Conservation (phyloP, 2,797 vertebrate species). For the Gallinago stenura region DNA sequence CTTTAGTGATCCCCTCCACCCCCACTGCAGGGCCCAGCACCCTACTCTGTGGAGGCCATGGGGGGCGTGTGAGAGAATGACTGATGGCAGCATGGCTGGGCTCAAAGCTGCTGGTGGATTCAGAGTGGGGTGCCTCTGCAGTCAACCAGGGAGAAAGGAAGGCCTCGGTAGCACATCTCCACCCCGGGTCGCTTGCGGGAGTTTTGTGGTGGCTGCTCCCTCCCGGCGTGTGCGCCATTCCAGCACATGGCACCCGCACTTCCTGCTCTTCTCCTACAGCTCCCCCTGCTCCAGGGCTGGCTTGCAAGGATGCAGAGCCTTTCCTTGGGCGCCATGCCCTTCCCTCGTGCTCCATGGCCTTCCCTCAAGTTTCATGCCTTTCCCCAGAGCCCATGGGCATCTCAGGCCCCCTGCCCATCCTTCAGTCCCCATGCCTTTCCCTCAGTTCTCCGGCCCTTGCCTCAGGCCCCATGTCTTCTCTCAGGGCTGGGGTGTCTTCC, state of each 20-base stretch:
- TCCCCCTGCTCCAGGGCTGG: background rate
- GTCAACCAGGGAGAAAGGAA: background rate
- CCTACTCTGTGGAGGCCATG: background rate
- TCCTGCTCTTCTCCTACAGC: background rate
- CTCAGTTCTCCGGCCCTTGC: background rate
- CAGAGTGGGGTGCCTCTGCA: background rate
- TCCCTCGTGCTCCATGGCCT: background rate
- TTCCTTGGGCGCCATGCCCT: background rate
- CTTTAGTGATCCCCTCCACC: background rate
- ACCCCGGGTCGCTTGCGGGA: accelerated
- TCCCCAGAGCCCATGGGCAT: too few species aligned
- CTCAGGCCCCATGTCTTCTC: background rate
- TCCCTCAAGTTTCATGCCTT: background rate
- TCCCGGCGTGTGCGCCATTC: accelerated
- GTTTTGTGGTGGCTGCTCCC: background rate
- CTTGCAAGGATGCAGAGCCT: background rate
- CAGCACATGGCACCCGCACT: too few species aligned
- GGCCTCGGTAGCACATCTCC: too few species aligned
- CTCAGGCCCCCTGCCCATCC: background rate
- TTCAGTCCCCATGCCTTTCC: background rate
- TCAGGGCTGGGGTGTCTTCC: background rate
- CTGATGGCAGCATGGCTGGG: background rate
- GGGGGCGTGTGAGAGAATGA: background rate
- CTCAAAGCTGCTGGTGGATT: accelerated
- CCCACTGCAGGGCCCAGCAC: background rate